These are phyloP conservation scores for Melanophora roralis DNA, from an alignment of 2,888 invertebrate genomes.

Conservation along the genomic window DNA sequence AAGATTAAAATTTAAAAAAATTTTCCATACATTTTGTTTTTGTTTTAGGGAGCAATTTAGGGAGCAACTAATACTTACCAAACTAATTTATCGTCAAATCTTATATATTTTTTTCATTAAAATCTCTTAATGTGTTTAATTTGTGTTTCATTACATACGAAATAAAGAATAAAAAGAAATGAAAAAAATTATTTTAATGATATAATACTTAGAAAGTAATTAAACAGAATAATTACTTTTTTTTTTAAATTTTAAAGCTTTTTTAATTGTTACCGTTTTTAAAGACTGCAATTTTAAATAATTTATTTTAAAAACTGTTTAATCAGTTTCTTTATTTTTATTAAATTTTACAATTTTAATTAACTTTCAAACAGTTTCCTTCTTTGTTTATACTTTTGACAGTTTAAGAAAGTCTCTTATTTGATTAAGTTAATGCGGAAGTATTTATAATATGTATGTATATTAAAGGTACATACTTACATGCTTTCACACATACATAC, in stretches of 20 bases:
- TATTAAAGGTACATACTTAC: constrained; percentile 20
- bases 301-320: neutral
- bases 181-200: too few species aligned
- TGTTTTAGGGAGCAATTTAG: too few species aligned
- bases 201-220: too few species aligned
- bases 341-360: neutral
- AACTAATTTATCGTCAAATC: too few species aligned
- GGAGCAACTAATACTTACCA: too few species aligned
- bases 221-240: too few species aligned
- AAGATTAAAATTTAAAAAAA: too few species aligned
- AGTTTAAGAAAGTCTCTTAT: neutral
- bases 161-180: too few species aligned
- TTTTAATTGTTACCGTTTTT: neutral
- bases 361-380: constrained; percentile 5
- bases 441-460: neutral
- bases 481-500: constrained; percentile 10
- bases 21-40: too few species aligned
- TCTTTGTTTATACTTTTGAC: neutral
- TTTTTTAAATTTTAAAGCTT: neutral
- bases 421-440: constrained; percentile 27
- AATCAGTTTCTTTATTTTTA: neutral
- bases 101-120: too few species aligned
- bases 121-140: too few species aligned
- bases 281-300: neutral
- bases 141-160: too few species aligned